These are phyloP conservation scores for Eupithecia insigniata DNA, from an alignment of 2,888 invertebrate species.

Conservation along the genomic window DNA sequence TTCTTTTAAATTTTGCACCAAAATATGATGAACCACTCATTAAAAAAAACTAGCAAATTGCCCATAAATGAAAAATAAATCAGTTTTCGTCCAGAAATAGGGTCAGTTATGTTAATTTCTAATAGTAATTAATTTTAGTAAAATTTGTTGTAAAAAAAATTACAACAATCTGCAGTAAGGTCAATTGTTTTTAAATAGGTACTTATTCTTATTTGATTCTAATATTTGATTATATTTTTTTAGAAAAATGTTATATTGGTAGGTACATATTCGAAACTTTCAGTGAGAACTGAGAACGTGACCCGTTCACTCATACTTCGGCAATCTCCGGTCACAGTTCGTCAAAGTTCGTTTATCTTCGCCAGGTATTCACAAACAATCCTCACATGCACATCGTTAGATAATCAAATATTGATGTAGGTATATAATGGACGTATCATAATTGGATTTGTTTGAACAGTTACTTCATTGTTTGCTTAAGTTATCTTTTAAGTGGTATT, in stretches of 20 bases:
- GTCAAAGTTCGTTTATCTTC: not conserved
- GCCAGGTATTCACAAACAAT: not conserved
- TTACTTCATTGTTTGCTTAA: constrained; percentile 10
- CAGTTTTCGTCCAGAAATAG: too few relatives aligned
- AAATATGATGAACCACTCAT: not conserved
- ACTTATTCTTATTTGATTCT: too few relatives aligned
- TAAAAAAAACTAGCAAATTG: not conserved
- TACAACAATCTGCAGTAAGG: too few relatives aligned
- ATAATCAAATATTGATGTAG: not conserved
- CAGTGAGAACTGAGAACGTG: not conserved
- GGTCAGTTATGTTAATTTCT: too few relatives aligned
- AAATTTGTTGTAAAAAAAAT: too few relatives aligned
- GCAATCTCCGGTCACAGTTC: not conserved
- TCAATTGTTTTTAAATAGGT: too few relatives aligned
- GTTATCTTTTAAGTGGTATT: not conserved
- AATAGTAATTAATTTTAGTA: too few relatives aligned
- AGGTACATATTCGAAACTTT: not conserved
- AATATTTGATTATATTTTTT: too few relatives aligned
- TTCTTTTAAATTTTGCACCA: not conserved
- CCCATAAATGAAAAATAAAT: not conserved
- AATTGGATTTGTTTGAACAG: constrained; percentile 12
- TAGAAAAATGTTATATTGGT: not conserved
- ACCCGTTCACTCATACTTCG: not conserved
- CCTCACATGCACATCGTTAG: constrained; percentile 1
- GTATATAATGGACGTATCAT: constrained; percentile 9